Evolutionary conservation across 2,888 invertebrate genomes (phyloP).

Genomic region (Campoplex capitator): DNA sequence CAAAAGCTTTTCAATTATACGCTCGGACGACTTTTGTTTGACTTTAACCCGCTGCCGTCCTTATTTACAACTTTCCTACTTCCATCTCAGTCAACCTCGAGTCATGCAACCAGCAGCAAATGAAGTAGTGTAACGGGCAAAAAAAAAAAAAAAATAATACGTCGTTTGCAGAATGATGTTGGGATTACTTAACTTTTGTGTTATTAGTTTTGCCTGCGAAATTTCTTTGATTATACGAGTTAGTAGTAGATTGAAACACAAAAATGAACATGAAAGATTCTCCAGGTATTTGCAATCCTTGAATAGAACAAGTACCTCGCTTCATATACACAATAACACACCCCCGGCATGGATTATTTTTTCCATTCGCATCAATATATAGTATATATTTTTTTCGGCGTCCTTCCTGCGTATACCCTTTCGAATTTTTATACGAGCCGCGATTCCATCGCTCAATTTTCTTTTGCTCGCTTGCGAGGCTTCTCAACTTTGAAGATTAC

Average conservation of each 20-base stretch:
- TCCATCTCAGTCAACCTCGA: background rate
- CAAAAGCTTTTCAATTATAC: constrained; percentile 35
- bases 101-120: background rate
- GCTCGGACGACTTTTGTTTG: constrained; percentile 37
- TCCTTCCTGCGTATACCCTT: too few species aligned
- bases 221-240: background rate
- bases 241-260: background rate
- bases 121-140: background rate
- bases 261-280: background rate
- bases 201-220: background rate
- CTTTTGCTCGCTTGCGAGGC: too few species aligned
- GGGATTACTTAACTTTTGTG: constrained; percentile 6
- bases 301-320: too few species aligned
- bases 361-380: too few species aligned
- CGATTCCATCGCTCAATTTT: too few species aligned
- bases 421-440: too few species aligned
- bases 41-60: constrained; percentile 1
- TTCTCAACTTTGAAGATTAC: too few species aligned
- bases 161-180: background rate
- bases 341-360: too few species aligned
- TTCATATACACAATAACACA: too few species aligned
- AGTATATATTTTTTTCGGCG: too few species aligned
- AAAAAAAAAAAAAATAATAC: background rate
- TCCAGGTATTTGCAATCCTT: too few species aligned
- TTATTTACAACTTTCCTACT: constrained; percentile 15